Base-by-base conservation (phyloP, 2,888 invertebrate genomes). In the Subacronicta megacephala region DNA sequence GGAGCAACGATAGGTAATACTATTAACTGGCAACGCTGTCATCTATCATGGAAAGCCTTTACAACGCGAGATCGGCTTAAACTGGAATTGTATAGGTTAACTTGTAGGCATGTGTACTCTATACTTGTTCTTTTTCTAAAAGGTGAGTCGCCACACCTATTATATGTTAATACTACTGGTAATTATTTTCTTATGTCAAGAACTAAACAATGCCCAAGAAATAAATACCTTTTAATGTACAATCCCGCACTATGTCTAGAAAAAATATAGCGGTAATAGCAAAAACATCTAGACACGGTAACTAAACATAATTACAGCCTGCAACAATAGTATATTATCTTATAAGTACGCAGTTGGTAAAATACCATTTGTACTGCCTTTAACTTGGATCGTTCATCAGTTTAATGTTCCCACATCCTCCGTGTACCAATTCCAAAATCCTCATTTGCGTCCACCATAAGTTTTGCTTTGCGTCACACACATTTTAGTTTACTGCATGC, bases 381-480 rank as follows among this genome's bases (percentile, higher is more conserved):
- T 40, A 74, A 59, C 60, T 68, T 68, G 16, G 38, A 41, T 36
- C 57, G 55, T 67, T 63, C 73, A 63, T 78, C 63, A 69, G 55
- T 69, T 73, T 70, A 55, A 71, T 78, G 60, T 72, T 58, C 60
- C 62, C 65, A 70, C 61, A 70, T 56, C 66, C 58, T 56, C 62
- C 15, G 37, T 66, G 59, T 62, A 72, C 78, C 78, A 81, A 81
- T 81, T 77, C 79, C 78, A 73, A 83, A 83, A 78, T 86, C 78
- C 85, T 90, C 87, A 90, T 93, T 92, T 92, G 87, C 85, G 84
- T 86, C 83, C 74, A 81, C 87, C 81, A 87, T 92, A 91, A 85
- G 83, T 92, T 90, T 83, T 83, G 81, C 83, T 93, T 91, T 89
- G 80, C 82, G 68, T 74, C 75, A 72, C 74, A 78, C 72, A 78